Percentiles rank a stretch among this genome's conserved stretches.
Conservation (phyloP, 92 coral and sea anemone species). For the Zoanthus sansibaricus region DNA sequence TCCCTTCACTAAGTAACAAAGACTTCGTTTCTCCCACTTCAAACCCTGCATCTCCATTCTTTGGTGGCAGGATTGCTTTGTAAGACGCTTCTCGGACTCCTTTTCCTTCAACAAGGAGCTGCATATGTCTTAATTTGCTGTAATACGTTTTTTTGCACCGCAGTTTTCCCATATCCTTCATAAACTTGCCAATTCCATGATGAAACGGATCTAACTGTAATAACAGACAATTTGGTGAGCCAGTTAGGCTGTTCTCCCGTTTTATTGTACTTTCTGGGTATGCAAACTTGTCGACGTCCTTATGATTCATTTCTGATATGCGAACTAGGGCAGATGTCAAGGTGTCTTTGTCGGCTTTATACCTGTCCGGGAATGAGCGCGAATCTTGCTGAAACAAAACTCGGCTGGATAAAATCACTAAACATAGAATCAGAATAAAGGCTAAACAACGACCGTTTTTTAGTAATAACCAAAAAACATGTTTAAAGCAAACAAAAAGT, state of each 20-base stretch:
- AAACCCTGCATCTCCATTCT: slow-evolving; percentile 37
- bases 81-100: slow-evolving; percentile 63
- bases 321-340: no score
- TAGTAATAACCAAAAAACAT: slow-evolving; percentile 55
- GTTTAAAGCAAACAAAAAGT: not conserved
- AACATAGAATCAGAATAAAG: slow-evolving; percentile 20
- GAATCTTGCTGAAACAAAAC: not conserved
- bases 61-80: slow-evolving; percentile 53
- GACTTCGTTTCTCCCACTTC: slow-evolving; percentile 52
- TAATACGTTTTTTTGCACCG: slow-evolving; percentile 39
- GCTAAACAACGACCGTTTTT: slow-evolving; percentile 46
- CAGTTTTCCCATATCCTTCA: slow-evolving; percentile 65
- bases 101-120: slow-evolving; percentile 54
- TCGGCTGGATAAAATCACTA: slow-evolving; percentile 13
- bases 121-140: slow-evolving; percentile 50
- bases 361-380: no score
- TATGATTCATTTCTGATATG: not conserved
- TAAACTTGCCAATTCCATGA: slow-evolving; percentile 31
- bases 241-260: slow-evolving; percentile 50
- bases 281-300: not conserved
- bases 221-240: slow-evolving; percentile 51
- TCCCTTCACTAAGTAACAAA: slow-evolving; percentile 48
- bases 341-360: no score
- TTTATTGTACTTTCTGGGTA: not conserved
- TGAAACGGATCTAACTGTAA: slow-evolving; percentile 61